Conservation (phyloP, 2,888 invertebrate species). For the Tortrix viridana region DNA sequence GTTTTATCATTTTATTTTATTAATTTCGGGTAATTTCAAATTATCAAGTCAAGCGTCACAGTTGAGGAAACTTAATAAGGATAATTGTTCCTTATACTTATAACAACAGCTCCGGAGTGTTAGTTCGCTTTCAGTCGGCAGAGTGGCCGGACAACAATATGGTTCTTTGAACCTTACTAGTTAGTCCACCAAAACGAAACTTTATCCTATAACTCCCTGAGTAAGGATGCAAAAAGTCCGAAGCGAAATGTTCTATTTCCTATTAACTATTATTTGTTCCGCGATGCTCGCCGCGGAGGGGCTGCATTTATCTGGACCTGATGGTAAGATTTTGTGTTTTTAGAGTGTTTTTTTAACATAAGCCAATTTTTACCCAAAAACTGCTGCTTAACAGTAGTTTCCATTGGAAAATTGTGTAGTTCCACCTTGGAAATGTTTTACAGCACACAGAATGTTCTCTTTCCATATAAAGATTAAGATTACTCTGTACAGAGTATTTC, state of each 20-base stretch:
- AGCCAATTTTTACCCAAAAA: neutral
- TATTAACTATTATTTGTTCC: slow-evolving; percentile 10
- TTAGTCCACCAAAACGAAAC: slow-evolving; percentile 22
- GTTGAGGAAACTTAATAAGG: no score
- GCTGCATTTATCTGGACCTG: slow-evolving; percentile 14
- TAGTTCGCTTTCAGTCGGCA: neutral
- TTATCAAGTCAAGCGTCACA: no score
- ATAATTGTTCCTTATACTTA: no score
- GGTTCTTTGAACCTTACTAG: slow-evolving; percentile 18
- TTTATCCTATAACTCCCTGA: slow-evolving; percentile 31
- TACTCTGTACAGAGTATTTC: no score
- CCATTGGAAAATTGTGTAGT: no score
- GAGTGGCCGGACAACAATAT: slow-evolving; percentile 27
- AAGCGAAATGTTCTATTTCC: slow-evolving; percentile 21
- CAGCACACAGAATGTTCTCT: no score
- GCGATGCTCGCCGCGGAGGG: slow-evolving; percentile 14
- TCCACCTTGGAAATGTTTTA: no score
- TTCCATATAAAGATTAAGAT: no score
- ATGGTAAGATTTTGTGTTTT: slow-evolving; percentile 8
- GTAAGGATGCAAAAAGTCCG: slow-evolving; percentile 1
- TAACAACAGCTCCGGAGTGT: no score
- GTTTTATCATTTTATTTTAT: no score
- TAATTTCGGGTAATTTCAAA: no score
- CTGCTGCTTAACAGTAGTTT: no score
- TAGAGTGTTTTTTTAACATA: neutral